Evolutionary conservation across 2,888 invertebrate species (phyloP).

Genomic region (Brachycybe producta): DNA sequence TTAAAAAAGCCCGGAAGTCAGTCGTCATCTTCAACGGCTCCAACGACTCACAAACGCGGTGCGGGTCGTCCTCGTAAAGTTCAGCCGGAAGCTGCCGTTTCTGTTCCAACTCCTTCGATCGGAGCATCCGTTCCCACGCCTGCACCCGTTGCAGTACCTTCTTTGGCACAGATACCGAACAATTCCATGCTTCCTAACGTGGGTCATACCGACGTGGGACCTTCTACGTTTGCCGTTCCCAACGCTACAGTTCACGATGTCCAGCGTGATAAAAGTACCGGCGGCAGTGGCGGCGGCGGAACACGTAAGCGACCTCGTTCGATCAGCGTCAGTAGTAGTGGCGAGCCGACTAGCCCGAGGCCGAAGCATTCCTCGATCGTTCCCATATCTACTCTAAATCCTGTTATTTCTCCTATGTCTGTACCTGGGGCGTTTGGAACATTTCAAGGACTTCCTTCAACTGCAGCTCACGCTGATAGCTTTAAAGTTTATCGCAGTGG

Average conservation of each 20-base stretch:
- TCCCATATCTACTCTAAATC: not conserved
- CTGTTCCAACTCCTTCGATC: not conserved
- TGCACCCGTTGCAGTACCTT: not conserved
- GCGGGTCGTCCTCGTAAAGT: conserved; percentile 27
- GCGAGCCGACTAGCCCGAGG: conserved; percentile 15
- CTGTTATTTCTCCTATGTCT: not conserved
- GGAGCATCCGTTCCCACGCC: not conserved
- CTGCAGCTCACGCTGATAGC: conserved; percentile 31
- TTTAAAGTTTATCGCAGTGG: conserved; percentile 39
- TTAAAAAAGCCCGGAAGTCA: conserved; percentile 24
- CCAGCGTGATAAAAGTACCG: not conserved
- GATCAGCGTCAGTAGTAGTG: conserved; percentile 8
- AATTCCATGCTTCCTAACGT: not conserved
- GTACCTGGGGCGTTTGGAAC: too few relatives aligned
- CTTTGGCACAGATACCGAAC: not conserved
- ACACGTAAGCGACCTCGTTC: conserved; percentile 16
- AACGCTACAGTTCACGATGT: not conserved
- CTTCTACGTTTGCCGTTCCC: not conserved
- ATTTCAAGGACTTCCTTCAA: conserved; percentile 1
- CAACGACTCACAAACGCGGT: conserved; percentile 22
- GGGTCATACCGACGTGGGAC: too few relatives aligned
- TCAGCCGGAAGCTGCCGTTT: conserved; percentile 12
- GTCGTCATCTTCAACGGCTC: conserved; percentile 3
- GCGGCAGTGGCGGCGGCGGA: not conserved
- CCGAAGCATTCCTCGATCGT: conserved; percentile 7